Percentiles rank a stretch among this genome's conserved stretches.
These are phyloP conservation scores for Azemiops feae DNA, from an alignment of 2,113 vertebrate genomes.

Conservation along the genomic window DNA sequence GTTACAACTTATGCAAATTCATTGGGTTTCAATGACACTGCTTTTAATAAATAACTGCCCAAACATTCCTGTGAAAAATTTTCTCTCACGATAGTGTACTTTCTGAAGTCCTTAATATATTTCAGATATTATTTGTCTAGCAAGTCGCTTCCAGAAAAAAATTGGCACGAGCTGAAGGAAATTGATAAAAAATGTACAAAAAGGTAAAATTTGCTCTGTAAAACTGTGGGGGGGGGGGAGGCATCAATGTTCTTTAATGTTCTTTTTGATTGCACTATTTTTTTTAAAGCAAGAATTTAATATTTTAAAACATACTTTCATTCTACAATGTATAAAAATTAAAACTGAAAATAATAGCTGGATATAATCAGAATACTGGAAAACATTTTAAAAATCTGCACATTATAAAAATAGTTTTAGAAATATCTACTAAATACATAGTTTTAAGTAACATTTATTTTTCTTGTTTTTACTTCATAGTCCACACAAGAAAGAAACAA, in stretches of 20 bases:
- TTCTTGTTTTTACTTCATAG: slow-evolving; percentile 60
- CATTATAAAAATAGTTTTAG: not conserved
- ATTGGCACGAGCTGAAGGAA: slow-evolving; percentile 78
- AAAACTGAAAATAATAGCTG: not conserved
- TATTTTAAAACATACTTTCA: not conserved
- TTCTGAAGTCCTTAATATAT: slow-evolving; percentile 55
- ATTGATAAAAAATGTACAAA: slow-evolving; percentile 74
- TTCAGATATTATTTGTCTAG: slow-evolving; percentile 75
- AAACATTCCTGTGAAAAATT: not conserved
- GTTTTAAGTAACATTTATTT: slow-evolving; percentile 31
- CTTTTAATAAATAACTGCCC: not conserved
- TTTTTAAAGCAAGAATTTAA: not conserved
- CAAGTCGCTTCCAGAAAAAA: slow-evolving; percentile 77
- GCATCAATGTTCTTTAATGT: not conserved
- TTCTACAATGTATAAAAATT: not conserved
- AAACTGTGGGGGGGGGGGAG: not conserved
- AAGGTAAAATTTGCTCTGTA: slow-evolving; percentile 71
- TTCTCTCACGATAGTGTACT: not conserved
- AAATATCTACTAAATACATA: not conserved
- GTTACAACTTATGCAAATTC: not conserved
- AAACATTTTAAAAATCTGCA: not conserved
- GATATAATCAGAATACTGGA: not conserved
- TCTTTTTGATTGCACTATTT: not conserved
- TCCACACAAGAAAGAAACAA: slow-evolving; percentile 72
- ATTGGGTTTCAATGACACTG: not conserved